These are phyloP conservation scores for Eucriotettix oculatus DNA, from an alignment of 2,888 invertebrate species.

Conservation along the genomic window DNA sequence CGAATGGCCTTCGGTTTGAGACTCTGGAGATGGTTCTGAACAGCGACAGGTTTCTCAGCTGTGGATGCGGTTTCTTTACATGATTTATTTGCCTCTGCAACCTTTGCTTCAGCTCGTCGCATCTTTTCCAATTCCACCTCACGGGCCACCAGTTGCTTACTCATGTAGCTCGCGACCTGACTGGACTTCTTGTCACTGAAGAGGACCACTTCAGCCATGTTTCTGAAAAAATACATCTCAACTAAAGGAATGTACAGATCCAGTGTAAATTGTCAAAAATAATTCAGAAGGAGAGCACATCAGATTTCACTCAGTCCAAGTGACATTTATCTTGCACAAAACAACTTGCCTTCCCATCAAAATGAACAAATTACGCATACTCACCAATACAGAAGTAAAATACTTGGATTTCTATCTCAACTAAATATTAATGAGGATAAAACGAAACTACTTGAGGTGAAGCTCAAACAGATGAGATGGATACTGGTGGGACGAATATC, in stretches of 20 bases:
- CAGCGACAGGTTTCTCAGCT: slow-evolving; percentile 18
- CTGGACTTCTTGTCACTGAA: slow-evolving; percentile 22
- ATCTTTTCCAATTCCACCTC: slow-evolving; percentile 71
- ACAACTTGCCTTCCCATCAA: too few relatives aligned
- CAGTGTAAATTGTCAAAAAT: too few relatives aligned
- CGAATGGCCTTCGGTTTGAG: slow-evolving; percentile 36
- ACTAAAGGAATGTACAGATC: not conserved
- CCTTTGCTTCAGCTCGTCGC: slow-evolving; percentile 29
- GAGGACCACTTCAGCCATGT: slow-evolving; percentile 47
- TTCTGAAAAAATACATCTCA: slow-evolving; percentile 24
- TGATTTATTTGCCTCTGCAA: slow-evolving; percentile 1
- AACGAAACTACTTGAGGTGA: too few relatives aligned
- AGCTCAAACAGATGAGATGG: too few relatives aligned
- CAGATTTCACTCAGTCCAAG: too few relatives aligned
- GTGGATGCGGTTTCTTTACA: slow-evolving; percentile 1
- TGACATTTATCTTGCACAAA: too few relatives aligned
- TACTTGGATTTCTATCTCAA: too few relatives aligned
- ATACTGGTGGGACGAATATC: too few relatives aligned
- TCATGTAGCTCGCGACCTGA: slow-evolving; percentile 41
- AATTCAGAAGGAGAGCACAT: too few relatives aligned
- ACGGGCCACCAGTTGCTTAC: slow-evolving; percentile 62
- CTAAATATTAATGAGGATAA: too few relatives aligned
- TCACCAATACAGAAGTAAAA: too few relatives aligned
- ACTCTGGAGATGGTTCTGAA: slow-evolving; percentile 57
- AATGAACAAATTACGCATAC: too few relatives aligned